Conservation (phyloP, 2,888 invertebrate genomes). For the Pinctada fucata region DNA sequence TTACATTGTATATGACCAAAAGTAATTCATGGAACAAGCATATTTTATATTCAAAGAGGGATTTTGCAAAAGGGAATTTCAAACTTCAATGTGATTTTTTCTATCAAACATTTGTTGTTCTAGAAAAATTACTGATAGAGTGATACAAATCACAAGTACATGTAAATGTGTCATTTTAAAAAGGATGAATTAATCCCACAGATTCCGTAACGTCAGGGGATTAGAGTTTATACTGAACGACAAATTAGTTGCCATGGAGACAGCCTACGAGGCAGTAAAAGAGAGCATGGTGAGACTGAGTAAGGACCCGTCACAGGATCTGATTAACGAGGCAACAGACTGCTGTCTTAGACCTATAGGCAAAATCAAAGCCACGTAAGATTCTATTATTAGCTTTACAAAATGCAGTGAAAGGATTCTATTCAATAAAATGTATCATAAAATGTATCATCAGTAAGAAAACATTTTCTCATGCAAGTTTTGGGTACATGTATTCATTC, state of each 20-base stretch:
- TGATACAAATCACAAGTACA: too few species aligned
- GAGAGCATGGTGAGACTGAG: constrained; percentile 71
- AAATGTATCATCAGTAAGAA: neutral
- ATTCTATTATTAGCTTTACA: neutral
- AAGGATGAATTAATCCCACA: constrained; percentile 35
- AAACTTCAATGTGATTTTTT: too few species aligned
- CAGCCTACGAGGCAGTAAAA: constrained; percentile 71
- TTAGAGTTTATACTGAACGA: constrained; percentile 74
- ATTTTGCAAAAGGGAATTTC: too few species aligned
- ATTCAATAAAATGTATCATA: neutral
- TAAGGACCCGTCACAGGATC: constrained; percentile 63
- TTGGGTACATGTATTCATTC: too few species aligned
- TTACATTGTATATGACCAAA: too few species aligned
- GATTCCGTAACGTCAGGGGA: constrained; percentile 73
- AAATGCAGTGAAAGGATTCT: neutral
- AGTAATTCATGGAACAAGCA: too few species aligned
- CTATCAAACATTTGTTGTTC: too few species aligned
- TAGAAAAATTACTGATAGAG: too few species aligned
- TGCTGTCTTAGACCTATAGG: constrained; percentile 80
- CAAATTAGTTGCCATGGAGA: constrained; percentile 73
- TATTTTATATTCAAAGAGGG: too few species aligned
- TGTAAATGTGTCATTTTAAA: too few species aligned
- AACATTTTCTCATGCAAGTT: too few species aligned
- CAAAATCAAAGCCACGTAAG: constrained; percentile 47
- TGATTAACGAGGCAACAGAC: constrained; percentile 79